Percentiles rank a stretch among this genome's conserved stretches.
Evolutionary conservation across 2,113 vertebrate species (phyloP).

Genomic region (Aldabrachelys gigantea): DNA sequence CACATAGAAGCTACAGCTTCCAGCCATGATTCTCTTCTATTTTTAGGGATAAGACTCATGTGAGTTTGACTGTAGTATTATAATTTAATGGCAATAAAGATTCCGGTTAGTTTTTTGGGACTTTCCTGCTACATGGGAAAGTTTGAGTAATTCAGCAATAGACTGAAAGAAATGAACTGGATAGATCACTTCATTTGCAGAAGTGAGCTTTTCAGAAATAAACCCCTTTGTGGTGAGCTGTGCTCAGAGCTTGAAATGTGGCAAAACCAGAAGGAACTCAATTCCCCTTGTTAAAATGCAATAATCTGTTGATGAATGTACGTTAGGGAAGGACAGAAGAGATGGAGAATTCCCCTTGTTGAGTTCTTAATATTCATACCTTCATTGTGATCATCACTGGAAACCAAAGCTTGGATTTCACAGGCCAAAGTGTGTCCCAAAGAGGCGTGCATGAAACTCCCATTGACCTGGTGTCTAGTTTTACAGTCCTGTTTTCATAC

Average conservation of each 20-base stretch:
- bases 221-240: neutral
- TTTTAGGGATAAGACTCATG: neutral
- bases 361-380: neutral
- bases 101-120: neutral
- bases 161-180: neutral
- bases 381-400: neutral
- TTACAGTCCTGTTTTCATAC: neutral
- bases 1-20: no score
- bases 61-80: neutral
- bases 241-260: neutral
- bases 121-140: neutral
- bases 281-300: neutral
- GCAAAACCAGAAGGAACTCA: neutral
- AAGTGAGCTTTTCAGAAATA: neutral
- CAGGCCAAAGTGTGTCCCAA: neutral
- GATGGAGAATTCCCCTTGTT: neutral
- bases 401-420: neutral
- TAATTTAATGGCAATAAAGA: neutral
- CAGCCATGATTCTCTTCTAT: neutral
- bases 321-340: neutral
- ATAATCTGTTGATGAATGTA: neutral
- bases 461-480: neutral
- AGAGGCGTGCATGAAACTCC: neutral
- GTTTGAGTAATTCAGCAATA: neutral
- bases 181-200: neutral